Evolutionary conservation across 2,888 invertebrate genomes (phyloP).

Genomic region (Muschampia plurimacula): DNA sequence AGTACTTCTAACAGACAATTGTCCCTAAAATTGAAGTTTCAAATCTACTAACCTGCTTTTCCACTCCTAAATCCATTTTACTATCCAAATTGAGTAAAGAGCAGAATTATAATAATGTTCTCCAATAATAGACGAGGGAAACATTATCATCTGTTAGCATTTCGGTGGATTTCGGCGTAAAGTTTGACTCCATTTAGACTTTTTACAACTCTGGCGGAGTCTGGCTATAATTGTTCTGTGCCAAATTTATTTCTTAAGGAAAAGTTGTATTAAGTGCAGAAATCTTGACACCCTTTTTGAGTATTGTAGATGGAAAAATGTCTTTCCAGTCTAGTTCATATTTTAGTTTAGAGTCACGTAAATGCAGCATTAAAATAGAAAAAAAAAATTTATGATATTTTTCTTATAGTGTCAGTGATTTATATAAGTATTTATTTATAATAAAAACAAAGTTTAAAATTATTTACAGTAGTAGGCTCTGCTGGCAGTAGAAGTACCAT

Average conservation of each 20-base stretch:
- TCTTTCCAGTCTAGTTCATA: neutral
- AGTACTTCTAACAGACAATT: too few species aligned
- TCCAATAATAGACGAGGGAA: constrained; percentile 14
- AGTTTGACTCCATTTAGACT: constrained; percentile 34
- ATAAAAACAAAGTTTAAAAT: too few species aligned
- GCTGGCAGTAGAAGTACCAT: too few species aligned
- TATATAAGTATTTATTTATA: too few species aligned
- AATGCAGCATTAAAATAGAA: neutral
- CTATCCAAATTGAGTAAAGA: neutral
- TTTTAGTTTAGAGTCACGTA: neutral
- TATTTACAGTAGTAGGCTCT: too few species aligned
- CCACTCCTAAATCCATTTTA: neutral
- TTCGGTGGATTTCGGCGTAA: constrained; percentile 10
- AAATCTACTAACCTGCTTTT: neutral
- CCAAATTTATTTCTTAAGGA: constrained; percentile 16
- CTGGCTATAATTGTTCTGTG: constrained; percentile 29
- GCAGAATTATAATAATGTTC: constrained; percentile 17
- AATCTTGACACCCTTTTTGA: constrained; percentile 9
- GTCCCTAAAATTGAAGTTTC: neutral
- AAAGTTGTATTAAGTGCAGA: neutral
- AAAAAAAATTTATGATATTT: too few species aligned
- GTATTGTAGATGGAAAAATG: neutral
- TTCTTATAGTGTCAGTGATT: too few species aligned
- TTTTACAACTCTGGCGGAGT: constrained; percentile 28
- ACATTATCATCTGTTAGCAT: constrained; percentile 29